Conservation (phyloP, 1,140 invertebrate genomes). For the Hylyphantes graminicola region DNA sequence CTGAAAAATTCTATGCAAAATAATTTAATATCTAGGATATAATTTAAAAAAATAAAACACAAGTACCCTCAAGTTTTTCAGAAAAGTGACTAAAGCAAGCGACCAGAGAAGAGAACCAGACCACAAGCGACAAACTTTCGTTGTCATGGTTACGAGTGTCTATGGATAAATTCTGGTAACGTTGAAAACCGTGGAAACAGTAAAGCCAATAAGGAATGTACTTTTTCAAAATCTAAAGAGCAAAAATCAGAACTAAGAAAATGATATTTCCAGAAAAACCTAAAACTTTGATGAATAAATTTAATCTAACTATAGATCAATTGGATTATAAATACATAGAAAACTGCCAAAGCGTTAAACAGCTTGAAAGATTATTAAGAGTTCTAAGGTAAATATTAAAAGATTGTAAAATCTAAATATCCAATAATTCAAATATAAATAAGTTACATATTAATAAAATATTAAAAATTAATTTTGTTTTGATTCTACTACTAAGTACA, state of each 20-base stretch:
- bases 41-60: too few species aligned
- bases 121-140: neutral
- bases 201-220: too few species aligned
- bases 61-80: too few species aligned
- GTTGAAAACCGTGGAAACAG: too few species aligned
- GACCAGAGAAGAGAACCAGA: too few species aligned
- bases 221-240: too few species aligned
- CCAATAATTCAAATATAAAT: neutral
- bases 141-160: conserved; percentile 3
- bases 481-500: neutral
- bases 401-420: neutral
- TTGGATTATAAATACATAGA: conserved; percentile 48
- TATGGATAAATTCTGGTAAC: too few species aligned
- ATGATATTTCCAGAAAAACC: conserved; percentile 13
- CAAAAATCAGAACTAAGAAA: neutral
- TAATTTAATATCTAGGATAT: too few species aligned
- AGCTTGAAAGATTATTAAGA: conserved; percentile 29
- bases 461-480: neutral
- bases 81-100: too few species aligned
- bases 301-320: conserved; percentile 19
- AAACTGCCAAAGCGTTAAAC: conserved; percentile 24
- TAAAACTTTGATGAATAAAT: conserved; percentile 20
- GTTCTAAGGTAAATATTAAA: conserved; percentile 36
- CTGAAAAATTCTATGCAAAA: too few species aligned
- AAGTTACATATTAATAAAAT: neutral